phyloP scores from a whole-genome alignment of 2,888 invertebrate genomes.

The Hesperia comma region DNA sequence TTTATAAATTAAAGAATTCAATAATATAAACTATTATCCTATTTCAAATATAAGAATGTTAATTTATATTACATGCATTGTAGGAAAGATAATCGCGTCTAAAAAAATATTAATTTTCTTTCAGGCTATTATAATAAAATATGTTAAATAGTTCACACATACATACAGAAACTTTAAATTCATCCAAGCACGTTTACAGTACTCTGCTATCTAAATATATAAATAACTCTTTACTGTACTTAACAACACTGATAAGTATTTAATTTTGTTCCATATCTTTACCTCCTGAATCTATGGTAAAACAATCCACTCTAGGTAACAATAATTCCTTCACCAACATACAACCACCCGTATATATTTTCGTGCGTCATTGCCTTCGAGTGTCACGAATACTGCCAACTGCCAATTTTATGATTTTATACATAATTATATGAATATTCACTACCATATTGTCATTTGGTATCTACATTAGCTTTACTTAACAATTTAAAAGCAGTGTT shows the following conservation, averaged over 20 bases:
- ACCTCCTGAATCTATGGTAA: background rate
- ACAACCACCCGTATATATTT: conserved; percentile 40
- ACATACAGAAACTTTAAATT: no score
- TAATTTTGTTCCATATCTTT: background rate
- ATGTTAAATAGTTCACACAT: no score
- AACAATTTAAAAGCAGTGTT: conserved; percentile 51
- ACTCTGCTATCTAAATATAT: no score
- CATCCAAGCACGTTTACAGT: no score
- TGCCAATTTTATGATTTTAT: conserved; percentile 41
- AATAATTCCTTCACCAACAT: conserved; percentile 44
- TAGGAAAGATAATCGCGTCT: no score
- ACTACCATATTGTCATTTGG: conserved; percentile 71
- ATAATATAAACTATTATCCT: no score
- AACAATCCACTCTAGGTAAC: background rate
- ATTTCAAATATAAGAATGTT: no score
- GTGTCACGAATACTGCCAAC: conserved; percentile 48
- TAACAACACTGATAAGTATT: background rate
- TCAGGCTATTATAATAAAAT: no score
- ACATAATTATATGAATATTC: conserved; percentile 51
- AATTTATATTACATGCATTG: no score
- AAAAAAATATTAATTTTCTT: no score
- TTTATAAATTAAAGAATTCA: no score
- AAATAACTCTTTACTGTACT: background rate
- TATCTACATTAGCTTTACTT: conserved; percentile 53
- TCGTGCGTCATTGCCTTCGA: conserved; percentile 59